These are phyloP conservation scores for Tigriopus japonicus DNA, from an alignment of 1,140 invertebrate species.

Conservation along the genomic window DNA sequence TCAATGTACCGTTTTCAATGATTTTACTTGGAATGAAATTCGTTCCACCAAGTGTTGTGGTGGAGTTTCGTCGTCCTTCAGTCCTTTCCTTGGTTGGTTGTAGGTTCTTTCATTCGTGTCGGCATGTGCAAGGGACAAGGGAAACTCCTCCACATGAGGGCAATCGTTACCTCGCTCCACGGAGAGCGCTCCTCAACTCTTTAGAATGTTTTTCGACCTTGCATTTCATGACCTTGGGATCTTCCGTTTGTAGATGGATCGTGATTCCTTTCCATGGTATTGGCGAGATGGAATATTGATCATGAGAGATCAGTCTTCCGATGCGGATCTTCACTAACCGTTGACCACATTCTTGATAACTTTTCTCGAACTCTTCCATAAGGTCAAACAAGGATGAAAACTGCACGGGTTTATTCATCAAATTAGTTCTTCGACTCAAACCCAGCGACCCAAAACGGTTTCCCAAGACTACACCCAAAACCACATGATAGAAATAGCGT, in stretches of 20 bases:
- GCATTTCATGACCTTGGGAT: background rate
- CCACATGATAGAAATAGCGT: slow-evolving; percentile 26
- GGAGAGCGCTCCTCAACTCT: slow-evolving; percentile 1
- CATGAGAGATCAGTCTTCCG: slow-evolving; percentile 3
- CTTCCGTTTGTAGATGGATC: background rate
- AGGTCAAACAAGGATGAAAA: background rate
- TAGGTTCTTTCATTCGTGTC: no score
- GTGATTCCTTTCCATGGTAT: slow-evolving; percentile 11
- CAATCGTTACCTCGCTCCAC: background rate
- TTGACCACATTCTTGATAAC: slow-evolving; percentile 2
- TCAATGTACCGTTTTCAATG: no score
- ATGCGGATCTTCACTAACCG: background rate
- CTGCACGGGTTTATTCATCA: slow-evolving; percentile 28
- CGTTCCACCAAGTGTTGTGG: no score
- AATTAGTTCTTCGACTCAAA: slow-evolving; percentile 26
- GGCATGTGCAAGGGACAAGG: no score
- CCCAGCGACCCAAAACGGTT: slow-evolving; percentile 27
- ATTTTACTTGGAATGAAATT: no score
- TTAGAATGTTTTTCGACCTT: slow-evolving; percentile 5
- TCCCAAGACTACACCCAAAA: slow-evolving; percentile 26
- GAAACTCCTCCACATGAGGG: no score
- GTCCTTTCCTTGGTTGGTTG: no score
- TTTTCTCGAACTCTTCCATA: background rate
- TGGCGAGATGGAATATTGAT: slow-evolving; percentile 1
- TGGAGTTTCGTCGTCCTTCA: no score